Conservation (phyloP, 1,140 invertebrate species). For the Trichonephila clavipes region DNA sequence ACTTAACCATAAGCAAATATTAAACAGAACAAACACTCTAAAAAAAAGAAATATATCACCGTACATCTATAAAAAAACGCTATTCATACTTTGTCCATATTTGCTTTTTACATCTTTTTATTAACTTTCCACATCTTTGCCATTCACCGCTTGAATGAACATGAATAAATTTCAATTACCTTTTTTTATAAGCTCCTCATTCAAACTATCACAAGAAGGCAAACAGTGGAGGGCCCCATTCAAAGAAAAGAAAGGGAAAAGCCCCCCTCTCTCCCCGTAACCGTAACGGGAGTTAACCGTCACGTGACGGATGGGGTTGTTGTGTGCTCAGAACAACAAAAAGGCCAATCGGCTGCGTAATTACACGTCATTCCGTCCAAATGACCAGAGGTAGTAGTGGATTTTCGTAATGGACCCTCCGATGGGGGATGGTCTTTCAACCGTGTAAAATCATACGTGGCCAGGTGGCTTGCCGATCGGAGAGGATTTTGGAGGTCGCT, state of each 20-base stretch:
- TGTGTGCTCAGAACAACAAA: conserved; percentile 45
- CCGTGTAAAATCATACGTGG: conserved; percentile 42
- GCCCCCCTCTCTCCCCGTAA: background rate
- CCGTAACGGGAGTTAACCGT: conserved; percentile 47
- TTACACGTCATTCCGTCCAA: conserved; percentile 71
- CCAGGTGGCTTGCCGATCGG: background rate
- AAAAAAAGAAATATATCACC: background rate
- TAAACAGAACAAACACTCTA: background rate
- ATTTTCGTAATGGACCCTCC: conserved; percentile 59
- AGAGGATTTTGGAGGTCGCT: conserved; percentile 1
- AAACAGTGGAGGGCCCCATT: background rate
- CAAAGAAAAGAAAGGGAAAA: background rate
- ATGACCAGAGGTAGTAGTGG: conserved; percentile 63
- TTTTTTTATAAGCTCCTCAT: background rate
- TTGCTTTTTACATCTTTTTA: background rate
- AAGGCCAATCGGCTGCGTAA: conserved; percentile 67
- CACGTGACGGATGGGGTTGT: conserved; percentile 53
- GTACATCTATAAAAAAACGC: background rate
- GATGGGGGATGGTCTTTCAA: background rate
- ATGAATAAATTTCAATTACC: conserved; percentile 35
- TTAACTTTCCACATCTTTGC: background rate
- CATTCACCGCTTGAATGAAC: background rate
- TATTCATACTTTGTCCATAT: background rate
- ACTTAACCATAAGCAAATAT: too few species aligned
- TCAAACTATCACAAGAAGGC: background rate